Conservation (phyloP, 2,888 invertebrate genomes). For the Antheraea assamensis region DNA sequence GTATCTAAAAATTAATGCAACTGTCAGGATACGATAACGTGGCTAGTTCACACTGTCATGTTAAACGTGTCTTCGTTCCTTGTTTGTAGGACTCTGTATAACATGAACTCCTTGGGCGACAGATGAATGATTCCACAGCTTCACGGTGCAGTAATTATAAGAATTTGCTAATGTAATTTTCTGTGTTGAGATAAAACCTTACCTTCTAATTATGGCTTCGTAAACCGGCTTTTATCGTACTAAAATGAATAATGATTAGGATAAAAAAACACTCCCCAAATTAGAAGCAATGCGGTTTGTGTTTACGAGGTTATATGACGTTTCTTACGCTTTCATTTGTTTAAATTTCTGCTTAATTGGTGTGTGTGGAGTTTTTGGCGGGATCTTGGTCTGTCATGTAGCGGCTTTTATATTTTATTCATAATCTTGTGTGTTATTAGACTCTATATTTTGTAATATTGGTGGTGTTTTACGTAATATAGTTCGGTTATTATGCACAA, state of each 20-base stretch:
- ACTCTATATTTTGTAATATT: too few species aligned
- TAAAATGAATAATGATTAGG: background rate
- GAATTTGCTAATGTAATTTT: background rate
- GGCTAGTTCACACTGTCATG: background rate
- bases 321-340: background rate
- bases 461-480: too few species aligned
- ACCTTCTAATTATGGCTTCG: background rate
- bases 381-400: too few species aligned
- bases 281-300: conserved; percentile 2
- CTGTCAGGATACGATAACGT: background rate
- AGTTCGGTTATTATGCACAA: too few species aligned
- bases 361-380: background rate
- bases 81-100: background rate
- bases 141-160: background rate
- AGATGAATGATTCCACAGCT: background rate
- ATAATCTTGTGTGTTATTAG: too few species aligned
- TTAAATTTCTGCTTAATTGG: background rate
- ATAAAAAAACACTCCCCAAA: background rate
- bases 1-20: too few species aligned
- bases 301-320: background rate
- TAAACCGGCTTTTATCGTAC: background rate
- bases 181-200: background rate
- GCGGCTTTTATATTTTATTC: too few species aligned
- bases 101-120: background rate
- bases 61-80: background rate